phyloP scores from a whole-genome alignment of 2,797 vertebrate species.

The Arrhamphus sclerolepis region DNA sequence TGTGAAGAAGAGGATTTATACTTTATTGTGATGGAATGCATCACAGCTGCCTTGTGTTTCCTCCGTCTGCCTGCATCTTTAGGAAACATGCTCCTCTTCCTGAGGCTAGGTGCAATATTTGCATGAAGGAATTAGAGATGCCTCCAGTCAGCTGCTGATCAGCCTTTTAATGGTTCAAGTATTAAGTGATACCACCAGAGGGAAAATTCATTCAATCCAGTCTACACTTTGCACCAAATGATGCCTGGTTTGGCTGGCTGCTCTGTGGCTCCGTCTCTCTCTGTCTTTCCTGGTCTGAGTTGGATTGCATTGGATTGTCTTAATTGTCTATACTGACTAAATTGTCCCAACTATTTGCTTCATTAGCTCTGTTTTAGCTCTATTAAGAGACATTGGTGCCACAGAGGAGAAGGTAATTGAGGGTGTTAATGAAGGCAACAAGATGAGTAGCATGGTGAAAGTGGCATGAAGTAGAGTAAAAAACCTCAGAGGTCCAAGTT shows the following conservation, averaged over 20 bases:
- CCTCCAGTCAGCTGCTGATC: slow-evolving; percentile 70
- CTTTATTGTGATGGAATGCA: slow-evolving; percentile 78
- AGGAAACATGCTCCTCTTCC: slow-evolving; percentile 69
- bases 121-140: slow-evolving; percentile 61
- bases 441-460: slow-evolving; percentile 40
- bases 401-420: slow-evolving; percentile 62
- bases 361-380: slow-evolving; percentile 79
- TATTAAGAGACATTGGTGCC: slow-evolving; percentile 70
- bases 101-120: slow-evolving; percentile 80
- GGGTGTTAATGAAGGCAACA: slow-evolving; percentile 71
- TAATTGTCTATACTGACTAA: slow-evolving; percentile 82
- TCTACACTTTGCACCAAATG: slow-evolving; percentile 22
- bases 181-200: slow-evolving; percentile 67
- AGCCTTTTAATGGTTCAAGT: slow-evolving; percentile 66
- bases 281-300: slow-evolving; percentile 47
- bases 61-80: slow-evolving; percentile 71
- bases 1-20: slow-evolving; percentile 82
- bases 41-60: slow-evolving; percentile 57
- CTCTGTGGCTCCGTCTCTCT: slow-evolving; percentile 5
- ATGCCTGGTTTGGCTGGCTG: slow-evolving; percentile 40
- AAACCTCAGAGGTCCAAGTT: slow-evolving; percentile 21
- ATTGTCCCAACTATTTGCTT: slow-evolving; percentile 81
- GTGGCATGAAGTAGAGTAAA: slow-evolving; percentile 25
- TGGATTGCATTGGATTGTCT: slow-evolving; percentile 75
- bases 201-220: slow-evolving; percentile 65